phyloP scores from a whole-genome alignment of 2,888 invertebrate genomes.

The Rugalucina vietnamica region DNA sequence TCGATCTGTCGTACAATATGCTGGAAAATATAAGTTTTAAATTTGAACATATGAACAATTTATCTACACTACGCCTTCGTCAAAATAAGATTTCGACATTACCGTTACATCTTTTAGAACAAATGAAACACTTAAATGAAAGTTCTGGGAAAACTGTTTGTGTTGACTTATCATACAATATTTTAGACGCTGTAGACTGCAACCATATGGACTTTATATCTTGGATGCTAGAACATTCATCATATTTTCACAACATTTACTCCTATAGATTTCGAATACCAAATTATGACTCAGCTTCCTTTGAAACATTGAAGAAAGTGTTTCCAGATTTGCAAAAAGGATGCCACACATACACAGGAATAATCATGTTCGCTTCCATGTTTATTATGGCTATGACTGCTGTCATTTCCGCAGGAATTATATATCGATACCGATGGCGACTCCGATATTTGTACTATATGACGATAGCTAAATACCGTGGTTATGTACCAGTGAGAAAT shows the following conservation, averaged over 20 bases:
- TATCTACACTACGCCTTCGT: neutral
- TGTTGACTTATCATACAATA: neutral
- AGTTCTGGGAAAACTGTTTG: neutral
- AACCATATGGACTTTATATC: neutral
- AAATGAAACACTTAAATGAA: neutral
- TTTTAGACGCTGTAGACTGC: neutral
- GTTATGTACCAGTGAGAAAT: neutral
- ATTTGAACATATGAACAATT: neutral
- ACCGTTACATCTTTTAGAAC: neutral
- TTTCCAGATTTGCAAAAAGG: neutral
- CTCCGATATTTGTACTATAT: conserved; percentile 50
- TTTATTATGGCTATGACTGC: conserved; percentile 28
- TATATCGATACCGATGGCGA: conserved; percentile 59
- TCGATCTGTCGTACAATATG: neutral
- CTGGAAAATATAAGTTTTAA: neutral
- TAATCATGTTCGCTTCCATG: conserved; percentile 12
- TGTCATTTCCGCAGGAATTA: conserved; percentile 27
- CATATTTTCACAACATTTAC: too few relatives aligned
- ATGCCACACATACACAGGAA: conserved; percentile 1
- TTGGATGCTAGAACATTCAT: too few relatives aligned
- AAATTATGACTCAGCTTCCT: too few relatives aligned
- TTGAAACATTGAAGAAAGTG: too few relatives aligned
- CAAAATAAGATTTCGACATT: neutral
- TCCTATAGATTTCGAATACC: too few relatives aligned
- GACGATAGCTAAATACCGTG: conserved; percentile 35